phyloP scores from a whole-genome alignment of 2,888 invertebrate species.

The Spialia ferax region DNA sequence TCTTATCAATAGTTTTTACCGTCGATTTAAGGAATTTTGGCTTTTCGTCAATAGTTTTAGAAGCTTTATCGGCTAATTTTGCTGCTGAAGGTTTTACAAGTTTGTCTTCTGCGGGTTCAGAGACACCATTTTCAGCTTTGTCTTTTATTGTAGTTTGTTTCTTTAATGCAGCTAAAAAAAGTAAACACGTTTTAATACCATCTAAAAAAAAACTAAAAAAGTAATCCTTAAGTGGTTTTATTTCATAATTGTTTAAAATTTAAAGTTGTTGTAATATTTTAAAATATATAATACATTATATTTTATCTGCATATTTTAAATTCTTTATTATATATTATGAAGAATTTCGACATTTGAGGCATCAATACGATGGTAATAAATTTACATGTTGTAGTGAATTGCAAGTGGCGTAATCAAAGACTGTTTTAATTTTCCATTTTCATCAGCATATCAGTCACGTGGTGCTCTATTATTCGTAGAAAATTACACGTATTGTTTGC shows the following conservation, averaged over 20 bases:
- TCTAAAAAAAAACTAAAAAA: no score
- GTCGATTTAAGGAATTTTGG: constrained; percentile 69
- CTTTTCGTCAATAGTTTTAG: constrained; percentile 68
- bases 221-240: no score
- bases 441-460: neutral
- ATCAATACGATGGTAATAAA: no score
- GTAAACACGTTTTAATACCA: no score
- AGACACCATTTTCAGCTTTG: constrained; percentile 72
- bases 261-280: no score
- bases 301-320: no score
- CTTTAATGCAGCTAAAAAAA: constrained; percentile 73
- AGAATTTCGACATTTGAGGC: no score
- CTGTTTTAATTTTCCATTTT: neutral
- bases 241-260: no score
- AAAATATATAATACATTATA: no score
- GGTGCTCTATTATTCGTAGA: neutral
- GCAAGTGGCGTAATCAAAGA: no score
- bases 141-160: constrained; percentile 80
- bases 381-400: no score
- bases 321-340: no score
- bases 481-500: neutral
- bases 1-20: constrained; percentile 55
- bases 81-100: constrained; percentile 76
- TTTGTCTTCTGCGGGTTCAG: constrained; percentile 72
- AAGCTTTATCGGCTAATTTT: constrained; percentile 68